A percentile compares a stretch with the other conserved stretches of the same genome.
phyloP scores from a whole-genome alignment of 2,113 vertebrate species.

The Thryonomys swinderianus region DNA sequence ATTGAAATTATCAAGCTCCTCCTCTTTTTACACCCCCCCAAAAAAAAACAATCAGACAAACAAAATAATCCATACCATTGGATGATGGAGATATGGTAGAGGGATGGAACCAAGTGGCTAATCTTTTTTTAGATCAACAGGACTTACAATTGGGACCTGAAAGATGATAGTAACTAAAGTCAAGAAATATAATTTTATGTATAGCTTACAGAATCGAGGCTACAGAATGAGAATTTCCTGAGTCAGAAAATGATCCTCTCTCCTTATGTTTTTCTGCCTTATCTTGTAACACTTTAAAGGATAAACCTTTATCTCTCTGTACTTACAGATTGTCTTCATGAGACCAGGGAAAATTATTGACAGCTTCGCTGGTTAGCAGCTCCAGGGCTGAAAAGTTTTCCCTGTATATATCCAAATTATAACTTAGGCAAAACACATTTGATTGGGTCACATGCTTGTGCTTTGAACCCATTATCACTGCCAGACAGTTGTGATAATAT shows the following conservation, averaged over 20 bases:
- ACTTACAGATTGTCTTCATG: background rate
- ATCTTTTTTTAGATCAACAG: background rate
- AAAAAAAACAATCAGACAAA: background rate
- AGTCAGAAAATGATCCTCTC: background rate
- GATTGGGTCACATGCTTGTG: background rate
- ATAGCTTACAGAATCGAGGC: background rate
- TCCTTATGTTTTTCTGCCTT: background rate
- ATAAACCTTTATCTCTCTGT: background rate
- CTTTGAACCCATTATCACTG: background rate
- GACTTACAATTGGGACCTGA: background rate
- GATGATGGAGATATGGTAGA: background rate
- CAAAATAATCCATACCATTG: background rate
- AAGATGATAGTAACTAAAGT: background rate
- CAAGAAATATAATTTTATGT: background rate
- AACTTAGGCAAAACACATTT: background rate
- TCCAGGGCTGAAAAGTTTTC: background rate
- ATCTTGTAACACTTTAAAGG: background rate
- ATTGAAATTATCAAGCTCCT: background rate
- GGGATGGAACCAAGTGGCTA: background rate
- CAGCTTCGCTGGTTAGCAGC: background rate
- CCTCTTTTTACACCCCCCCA: background rate
- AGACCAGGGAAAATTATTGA: background rate
- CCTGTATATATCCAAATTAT: background rate
- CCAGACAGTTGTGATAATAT: background rate
- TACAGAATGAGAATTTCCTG: background rate